Evolutionary conservation across 2,797 vertebrate species (phyloP).

Genomic region (Heterohyrax brucei): DNA sequence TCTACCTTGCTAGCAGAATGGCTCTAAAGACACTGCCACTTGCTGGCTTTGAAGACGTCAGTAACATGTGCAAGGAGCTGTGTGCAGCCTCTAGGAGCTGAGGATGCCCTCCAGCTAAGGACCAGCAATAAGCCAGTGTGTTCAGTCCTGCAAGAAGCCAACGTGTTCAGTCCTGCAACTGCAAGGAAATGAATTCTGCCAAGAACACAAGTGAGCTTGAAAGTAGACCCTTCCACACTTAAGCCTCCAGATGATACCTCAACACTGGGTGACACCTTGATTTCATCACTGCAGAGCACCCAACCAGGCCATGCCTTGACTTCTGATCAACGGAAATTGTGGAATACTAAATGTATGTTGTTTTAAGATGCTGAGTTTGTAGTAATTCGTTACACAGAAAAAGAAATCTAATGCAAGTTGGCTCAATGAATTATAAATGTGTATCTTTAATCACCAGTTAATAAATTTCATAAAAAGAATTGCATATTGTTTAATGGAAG

Average conservation of each 20-base stretch:
- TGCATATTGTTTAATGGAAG: slow-evolving; percentile 4
- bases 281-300: neutral
- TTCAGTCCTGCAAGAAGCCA: neutral
- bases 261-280: neutral
- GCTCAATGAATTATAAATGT: slow-evolving; percentile 21
- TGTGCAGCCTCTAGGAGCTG: neutral
- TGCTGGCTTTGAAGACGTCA: neutral
- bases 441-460: neutral
- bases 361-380: slow-evolving; percentile 28
- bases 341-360: neutral
- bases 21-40: neutral
- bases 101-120: neutral
- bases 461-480: slow-evolving; percentile 17
- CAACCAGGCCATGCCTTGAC: neutral
- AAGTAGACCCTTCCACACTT: neutral
- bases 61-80: neutral
- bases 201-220: neutral
- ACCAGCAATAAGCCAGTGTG: neutral
- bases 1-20: neutral
- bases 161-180: neutral
- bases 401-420: neutral
- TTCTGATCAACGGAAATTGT: neutral
- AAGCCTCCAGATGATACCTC: neutral
- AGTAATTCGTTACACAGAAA: neutral
- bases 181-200: slow-evolving; percentile 19